phyloP scores from a whole-genome alignment of 1,140 invertebrate species.

The Chelonus insularis region DNA sequence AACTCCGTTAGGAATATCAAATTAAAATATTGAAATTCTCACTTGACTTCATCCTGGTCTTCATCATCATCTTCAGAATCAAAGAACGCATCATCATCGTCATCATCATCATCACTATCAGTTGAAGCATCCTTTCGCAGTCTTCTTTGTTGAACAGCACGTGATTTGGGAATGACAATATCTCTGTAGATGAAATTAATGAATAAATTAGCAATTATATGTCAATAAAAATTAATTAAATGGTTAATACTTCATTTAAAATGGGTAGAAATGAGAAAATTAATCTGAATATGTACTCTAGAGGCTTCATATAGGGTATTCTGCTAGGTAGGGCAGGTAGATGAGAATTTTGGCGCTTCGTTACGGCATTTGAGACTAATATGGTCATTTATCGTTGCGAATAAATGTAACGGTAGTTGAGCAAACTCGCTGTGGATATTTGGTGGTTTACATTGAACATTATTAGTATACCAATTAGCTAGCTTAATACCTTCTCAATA shows the following conservation, averaged over 20 bases:
- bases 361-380: slow-evolving; percentile 12
- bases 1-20: no score
- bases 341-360: slow-evolving; percentile 5
- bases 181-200: no score
- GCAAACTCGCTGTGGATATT: not conserved
- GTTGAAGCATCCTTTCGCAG: slow-evolving; percentile 56
- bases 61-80: slow-evolving; percentile 72
- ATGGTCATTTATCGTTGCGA: not conserved
- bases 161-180: slow-evolving; percentile 70
- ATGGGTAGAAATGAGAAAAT: not conserved
- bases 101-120: slow-evolving; percentile 70
- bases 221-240: slow-evolving; percentile 6
- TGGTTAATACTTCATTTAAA: not conserved
- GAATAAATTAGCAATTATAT: no score
- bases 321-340: not conserved
- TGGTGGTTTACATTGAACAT: slow-evolving; percentile 8
- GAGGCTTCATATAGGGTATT: not conserved
- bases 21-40: no score
- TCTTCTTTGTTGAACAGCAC: slow-evolving; percentile 58
- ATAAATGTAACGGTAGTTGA: slow-evolving; percentile 8
- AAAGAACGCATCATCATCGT: no score
- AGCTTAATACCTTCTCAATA: not conserved
- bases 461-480: not conserved
- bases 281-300: slow-evolving; percentile 10
- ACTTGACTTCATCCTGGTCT: slow-evolving; percentile 64